Percentiles rank a stretch among this genome's conserved stretches.
These are phyloP conservation scores for Notolepis coatsorum DNA, from an alignment of 2,797 vertebrate genomes.

Conservation along the genomic window DNA sequence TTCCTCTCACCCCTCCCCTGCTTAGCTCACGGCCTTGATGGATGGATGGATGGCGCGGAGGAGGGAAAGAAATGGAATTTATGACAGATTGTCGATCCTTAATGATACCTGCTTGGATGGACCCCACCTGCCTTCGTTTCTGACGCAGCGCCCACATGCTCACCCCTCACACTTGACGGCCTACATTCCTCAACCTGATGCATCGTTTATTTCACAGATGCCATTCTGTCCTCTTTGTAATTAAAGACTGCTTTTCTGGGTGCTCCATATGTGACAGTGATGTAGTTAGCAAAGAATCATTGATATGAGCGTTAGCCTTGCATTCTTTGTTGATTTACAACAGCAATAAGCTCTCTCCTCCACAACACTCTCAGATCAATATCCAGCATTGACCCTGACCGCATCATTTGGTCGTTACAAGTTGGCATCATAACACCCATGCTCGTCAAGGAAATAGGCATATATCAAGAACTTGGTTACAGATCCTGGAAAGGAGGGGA, in stretches of 20 bases:
- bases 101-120: conserved; percentile 23
- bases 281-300: conserved; percentile 43
- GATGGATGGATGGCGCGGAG: conserved; percentile 10
- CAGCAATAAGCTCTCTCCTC: conserved; percentile 34
- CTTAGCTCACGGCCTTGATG: not conserved
- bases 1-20: not conserved
- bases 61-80: conserved; percentile 13
- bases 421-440: conserved; percentile 43
- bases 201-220: conserved; percentile 6
- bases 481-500: conserved; percentile 1
- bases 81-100: conserved; percentile 24
- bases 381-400: conserved; percentile 37
- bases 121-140: conserved; percentile 14
- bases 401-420: conserved; percentile 45
- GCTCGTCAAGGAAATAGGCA: conserved; percentile 13
- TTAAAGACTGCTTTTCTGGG: conserved; percentile 5
- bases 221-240: conserved; percentile 5
- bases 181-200: not conserved
- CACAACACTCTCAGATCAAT: conserved; percentile 32
- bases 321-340: conserved; percentile 48
- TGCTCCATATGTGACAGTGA: conserved; percentile 19
- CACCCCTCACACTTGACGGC: not conserved
- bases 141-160: not conserved
- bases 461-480: conserved; percentile 1
- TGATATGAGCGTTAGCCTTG: conserved; percentile 16